Base-by-base conservation (phyloP, 1,140 invertebrate species). In the Drosophila arawakana region DNA sequence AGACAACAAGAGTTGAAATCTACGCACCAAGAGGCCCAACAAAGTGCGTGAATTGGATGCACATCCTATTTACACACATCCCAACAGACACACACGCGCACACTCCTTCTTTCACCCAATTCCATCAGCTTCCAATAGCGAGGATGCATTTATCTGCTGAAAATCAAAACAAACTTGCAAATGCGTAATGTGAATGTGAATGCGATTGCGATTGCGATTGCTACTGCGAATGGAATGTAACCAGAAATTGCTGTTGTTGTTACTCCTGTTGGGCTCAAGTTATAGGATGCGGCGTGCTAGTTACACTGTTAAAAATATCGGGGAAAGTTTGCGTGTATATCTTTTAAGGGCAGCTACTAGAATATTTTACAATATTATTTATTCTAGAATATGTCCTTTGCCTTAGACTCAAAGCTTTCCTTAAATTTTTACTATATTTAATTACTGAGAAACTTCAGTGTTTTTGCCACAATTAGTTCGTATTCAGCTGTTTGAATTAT, bases 111-210 rank as follows among this genome's bases (percentile, higher is more conserved):
- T 6, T 3, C 10, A 10, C 34, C 50, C 35, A 30, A 18, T 8
- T 1, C 39, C 18, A 44, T 30, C 3, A 61, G 30, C 43, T 43
- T 52, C 58, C 41, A 52, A 15, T 41, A 71, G 61, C 62, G 69
- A 59, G 44, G 35, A 67, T 69, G 55, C 75, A 69, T 79, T 79
- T 76, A 79, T 76, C 77, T 73, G 73, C 60, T 66, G 63, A 50
- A 79, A 73, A 79, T 77, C 77, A 77, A 72, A 79, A 79, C 74
- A 73, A 79, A 78, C 76, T 78, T 58, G 54, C 54, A 77, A 68
- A 65, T 77, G 69, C 54, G 77, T 69, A 79, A 76, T 79, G 54
- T 63, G 69, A 62, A 79, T 68, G 44, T 50, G 55, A 63, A 63
- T 74, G 25, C 41, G 41, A 43, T 39, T 54, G 39, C 25, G 41